Conservation (phyloP, 2,888 invertebrate genomes). For the Eulithis testata region DNA sequence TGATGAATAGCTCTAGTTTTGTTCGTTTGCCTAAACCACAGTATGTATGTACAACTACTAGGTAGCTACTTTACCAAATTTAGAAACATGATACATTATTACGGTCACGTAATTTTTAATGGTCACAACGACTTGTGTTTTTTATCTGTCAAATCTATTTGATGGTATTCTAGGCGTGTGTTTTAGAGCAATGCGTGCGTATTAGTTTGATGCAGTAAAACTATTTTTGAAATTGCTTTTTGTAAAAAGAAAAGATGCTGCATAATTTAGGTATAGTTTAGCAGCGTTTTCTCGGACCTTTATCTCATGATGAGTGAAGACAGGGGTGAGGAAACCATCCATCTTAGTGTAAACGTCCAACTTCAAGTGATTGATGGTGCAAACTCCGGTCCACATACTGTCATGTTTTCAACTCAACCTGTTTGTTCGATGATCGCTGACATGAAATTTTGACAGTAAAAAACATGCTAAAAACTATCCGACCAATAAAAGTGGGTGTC, state of each 20-base stretch:
- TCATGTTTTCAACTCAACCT: constrained; percentile 15
- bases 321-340: constrained; percentile 47
- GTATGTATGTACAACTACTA: constrained; percentile 13
- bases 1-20: constrained; percentile 36
- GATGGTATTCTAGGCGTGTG: background rate
- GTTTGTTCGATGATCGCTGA: background rate
- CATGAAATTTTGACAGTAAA: no score
- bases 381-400: constrained; percentile 16
- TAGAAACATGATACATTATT: constrained; percentile 16
- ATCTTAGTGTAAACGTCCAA: constrained; percentile 49
- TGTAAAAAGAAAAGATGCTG: no score
- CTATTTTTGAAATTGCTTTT: no score
- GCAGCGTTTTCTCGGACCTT: no score
- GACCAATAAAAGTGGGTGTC: no score
- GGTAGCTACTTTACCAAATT: constrained; percentile 13
- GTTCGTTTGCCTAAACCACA: constrained; percentile 22
- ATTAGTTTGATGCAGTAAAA: no score
- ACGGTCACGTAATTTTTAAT: constrained; percentile 10
- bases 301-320: constrained; percentile 12
- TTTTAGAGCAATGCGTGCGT: background rate
- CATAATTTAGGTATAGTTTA: no score
- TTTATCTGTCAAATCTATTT: constrained; percentile 20
- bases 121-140: constrained; percentile 19
- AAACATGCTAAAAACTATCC: no score
- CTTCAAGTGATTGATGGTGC: constrained; percentile 52